A percentile compares a stretch with the other conserved stretches of the same genome.
Evolutionary conservation across 2,113 vertebrate genomes (phyloP).

Genomic region (Platichthys flesus): DNA sequence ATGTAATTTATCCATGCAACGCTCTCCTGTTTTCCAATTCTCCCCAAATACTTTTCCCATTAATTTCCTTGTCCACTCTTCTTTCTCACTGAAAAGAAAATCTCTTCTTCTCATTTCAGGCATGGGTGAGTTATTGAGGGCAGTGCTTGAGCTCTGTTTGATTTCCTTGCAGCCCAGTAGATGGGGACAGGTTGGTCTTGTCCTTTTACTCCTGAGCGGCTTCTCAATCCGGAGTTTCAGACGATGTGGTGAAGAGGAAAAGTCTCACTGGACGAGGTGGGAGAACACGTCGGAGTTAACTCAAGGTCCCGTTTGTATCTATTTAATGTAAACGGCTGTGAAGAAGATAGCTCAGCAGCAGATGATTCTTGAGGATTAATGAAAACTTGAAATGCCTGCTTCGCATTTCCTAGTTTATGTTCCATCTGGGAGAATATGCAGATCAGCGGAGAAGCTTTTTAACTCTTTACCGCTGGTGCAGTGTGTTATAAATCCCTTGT

Average conservation of each 20-base stretch:
- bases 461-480: conserved; percentile 38
- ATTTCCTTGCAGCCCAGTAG: conserved; percentile 27
- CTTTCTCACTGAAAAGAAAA: conserved; percentile 2
- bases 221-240: not conserved
- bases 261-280: not conserved
- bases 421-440: conserved; percentile 45
- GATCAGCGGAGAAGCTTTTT: conserved; percentile 31
- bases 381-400: conserved; percentile 41
- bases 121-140: conserved; percentile 58
- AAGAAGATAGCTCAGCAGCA: conserved; percentile 20
- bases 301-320: not conserved
- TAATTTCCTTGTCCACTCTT: not conserved
- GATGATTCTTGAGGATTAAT: conserved; percentile 6
- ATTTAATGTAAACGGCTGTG: not conserved
- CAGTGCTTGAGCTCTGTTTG: conserved; percentile 21
- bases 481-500: conserved; percentile 45
- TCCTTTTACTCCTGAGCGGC: not conserved
- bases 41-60: not conserved
- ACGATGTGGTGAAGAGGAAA: conserved; percentile 22
- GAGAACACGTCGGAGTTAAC: not conserved
- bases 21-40: not conserved
- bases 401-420: conserved; percentile 46
- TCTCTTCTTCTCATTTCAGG: conserved; percentile 59
- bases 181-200: not conserved
- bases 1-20: not conserved